Conservation (phyloP, 2,113 vertebrate genomes). For the Geothlypis trichas region DNA sequence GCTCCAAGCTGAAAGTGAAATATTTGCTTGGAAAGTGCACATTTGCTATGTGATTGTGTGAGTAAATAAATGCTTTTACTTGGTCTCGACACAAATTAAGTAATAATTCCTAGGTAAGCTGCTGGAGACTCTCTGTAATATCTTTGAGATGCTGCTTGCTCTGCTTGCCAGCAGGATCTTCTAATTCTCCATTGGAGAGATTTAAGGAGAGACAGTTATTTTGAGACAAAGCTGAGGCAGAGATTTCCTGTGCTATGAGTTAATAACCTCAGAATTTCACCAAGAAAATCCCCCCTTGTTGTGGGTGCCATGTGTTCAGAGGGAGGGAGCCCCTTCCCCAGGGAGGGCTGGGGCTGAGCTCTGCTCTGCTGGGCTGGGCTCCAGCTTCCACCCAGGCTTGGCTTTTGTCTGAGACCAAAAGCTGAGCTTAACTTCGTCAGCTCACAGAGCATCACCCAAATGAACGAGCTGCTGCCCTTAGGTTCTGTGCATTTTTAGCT, state of each 20-base stretch:
- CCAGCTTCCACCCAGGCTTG: neutral
- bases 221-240: slow-evolving; percentile 12
- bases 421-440: neutral
- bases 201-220: neutral
- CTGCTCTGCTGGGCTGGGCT: neutral
- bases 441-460: neutral
- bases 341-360: neutral
- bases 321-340: neutral
- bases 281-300: neutral
- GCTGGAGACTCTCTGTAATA: neutral
- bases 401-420: neutral
- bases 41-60: neutral
- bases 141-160: neutral
- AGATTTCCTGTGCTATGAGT: slow-evolving; percentile 1
- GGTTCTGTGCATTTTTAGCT: neutral
- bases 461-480: neutral
- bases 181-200: neutral
- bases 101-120: neutral
- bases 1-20: neutral
- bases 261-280: neutral
- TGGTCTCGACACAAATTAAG: neutral
- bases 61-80: neutral
- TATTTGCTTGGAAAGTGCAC: neutral
- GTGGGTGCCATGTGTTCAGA: neutral
- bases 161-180: neutral